Evolutionary conservation across 2,888 invertebrate species (phyloP).

Genomic region (Platycheirus albimanus): DNA sequence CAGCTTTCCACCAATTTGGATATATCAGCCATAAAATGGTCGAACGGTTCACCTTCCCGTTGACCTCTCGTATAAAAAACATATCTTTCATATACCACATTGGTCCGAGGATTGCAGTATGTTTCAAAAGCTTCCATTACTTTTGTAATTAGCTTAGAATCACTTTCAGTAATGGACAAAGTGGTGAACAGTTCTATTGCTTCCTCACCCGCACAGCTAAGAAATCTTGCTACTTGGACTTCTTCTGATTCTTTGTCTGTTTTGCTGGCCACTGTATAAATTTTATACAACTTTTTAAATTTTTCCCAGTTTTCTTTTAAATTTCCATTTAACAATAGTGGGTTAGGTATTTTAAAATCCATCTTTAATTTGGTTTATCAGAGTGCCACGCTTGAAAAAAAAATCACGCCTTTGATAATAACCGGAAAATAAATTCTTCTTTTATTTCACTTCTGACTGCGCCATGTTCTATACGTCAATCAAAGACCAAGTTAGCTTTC

Average conservation of each 20-base stretch:
- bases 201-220: conserved; percentile 63
- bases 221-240: conserved; percentile 14
- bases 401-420: too few relatives aligned
- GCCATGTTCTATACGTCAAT: too few relatives aligned
- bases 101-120: conserved; percentile 32
- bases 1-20: conserved; percentile 75
- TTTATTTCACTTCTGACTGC: too few relatives aligned
- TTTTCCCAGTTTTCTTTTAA: conserved; percentile 30
- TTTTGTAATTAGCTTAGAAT: conserved; percentile 18
- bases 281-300: conserved; percentile 15
- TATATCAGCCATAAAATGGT: conserved; percentile 76
- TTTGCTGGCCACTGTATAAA: conserved; percentile 32
- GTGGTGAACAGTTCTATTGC: conserved; percentile 54
- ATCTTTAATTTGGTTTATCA: background rate
- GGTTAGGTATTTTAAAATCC: conserved; percentile 30
- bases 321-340: conserved; percentile 19
- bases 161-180: conserved; percentile 38
- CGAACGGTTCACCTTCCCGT: conserved; percentile 75
- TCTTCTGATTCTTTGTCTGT: conserved; percentile 30
- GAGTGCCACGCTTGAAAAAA: conserved; percentile 16
- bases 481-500: too few relatives aligned
- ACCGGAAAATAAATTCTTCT: too few relatives aligned
- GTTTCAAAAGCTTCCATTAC: conserved; percentile 55
- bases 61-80: conserved; percentile 75
- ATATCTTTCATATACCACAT: conserved; percentile 73